Conservation (phyloP, 2,113 vertebrate species). For the Mormoops blainvillei region DNA sequence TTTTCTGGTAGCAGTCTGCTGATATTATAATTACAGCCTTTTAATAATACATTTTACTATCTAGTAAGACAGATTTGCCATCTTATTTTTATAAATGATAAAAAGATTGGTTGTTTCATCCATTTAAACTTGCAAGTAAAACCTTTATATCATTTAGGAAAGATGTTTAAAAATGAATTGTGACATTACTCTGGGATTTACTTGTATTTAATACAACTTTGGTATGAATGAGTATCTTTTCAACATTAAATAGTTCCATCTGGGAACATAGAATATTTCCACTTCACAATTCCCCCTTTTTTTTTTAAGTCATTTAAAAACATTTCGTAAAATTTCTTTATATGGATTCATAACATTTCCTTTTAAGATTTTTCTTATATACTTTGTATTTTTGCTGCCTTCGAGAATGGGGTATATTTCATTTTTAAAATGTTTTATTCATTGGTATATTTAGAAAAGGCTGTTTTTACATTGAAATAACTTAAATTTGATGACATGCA, state of each 20-base stretch:
- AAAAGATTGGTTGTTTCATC: not conserved
- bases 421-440: not conserved
- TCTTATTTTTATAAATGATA: not conserved
- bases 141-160: not conserved
- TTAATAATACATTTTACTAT: not conserved
- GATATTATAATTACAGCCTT: not conserved
- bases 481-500: not conserved
- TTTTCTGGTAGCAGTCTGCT: not conserved
- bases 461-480: not conserved
- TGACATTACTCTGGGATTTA: not conserved
- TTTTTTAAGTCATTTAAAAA: not conserved
- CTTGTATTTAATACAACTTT: slow-evolving; percentile 23
- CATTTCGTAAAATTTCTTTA: not conserved
- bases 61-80: not conserved
- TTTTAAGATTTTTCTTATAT: slow-evolving; percentile 15
- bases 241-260: not conserved
- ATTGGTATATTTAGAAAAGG: not conserved
- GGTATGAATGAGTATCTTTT: not conserved
- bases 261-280: not conserved
- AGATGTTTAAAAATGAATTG: not conserved
- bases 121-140: slow-evolving; percentile 12
- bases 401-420: not conserved
- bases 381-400: not conserved
- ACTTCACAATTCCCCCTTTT: not conserved
- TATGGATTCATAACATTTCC: not conserved